Evolutionary conservation across 2,888 invertebrate species (phyloP).

Genomic region (Hydriomena furcata): DNA sequence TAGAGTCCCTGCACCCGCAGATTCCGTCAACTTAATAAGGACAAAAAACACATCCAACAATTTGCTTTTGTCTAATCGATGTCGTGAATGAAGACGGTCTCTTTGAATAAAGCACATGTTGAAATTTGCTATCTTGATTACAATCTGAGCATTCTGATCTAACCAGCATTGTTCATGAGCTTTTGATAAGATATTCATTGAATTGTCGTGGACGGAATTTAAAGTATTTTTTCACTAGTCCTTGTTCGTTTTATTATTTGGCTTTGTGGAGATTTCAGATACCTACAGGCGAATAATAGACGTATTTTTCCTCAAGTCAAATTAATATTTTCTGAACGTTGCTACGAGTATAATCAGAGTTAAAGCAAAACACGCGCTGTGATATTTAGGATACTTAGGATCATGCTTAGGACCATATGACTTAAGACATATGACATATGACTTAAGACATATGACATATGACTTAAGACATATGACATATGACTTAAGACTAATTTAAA

Average conservation of each 20-base stretch:
- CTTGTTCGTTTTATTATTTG: neutral
- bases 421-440: no score
- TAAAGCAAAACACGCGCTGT: no score
- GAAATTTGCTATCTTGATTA: constrained; percentile 29
- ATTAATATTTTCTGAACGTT: no score
- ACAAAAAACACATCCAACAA: constrained; percentile 35
- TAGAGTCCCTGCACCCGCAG: constrained; percentile 45
- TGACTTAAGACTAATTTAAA: neutral
- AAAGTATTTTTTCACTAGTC: neutral
- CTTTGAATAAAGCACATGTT: constrained; percentile 25
- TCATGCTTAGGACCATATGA: no score
- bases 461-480: no score
- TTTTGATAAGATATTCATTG: constrained; percentile 10
- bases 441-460: no score
- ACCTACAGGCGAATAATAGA: no score
- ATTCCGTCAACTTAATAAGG: constrained; percentile 44
- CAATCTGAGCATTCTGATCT: constrained; percentile 22
- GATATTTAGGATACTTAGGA: no score
- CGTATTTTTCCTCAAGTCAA: no score
- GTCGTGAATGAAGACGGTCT: constrained; percentile 20
- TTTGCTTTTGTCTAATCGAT: constrained; percentile 39
- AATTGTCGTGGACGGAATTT: neutral
- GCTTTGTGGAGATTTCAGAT: no score
- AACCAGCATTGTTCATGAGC: constrained; percentile 7
- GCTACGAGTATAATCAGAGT: no score